Percentiles rank a stretch among this genome's conserved stretches.
Evolutionary conservation across 2,797 vertebrate genomes (phyloP).

Genomic region (Takifugu ocellatus): DNA sequence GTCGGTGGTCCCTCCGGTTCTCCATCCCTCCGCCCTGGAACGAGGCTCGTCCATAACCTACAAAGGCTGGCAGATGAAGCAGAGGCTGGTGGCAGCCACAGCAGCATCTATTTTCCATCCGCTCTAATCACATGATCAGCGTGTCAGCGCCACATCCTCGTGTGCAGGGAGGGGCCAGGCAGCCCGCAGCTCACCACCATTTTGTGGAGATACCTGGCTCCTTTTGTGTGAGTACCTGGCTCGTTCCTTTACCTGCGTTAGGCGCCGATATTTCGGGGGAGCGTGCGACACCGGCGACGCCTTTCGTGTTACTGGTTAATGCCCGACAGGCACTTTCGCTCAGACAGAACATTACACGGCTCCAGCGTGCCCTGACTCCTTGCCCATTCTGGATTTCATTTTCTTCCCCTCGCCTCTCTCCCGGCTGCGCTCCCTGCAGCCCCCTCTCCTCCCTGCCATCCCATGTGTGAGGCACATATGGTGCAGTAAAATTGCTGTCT

Average conservation of each 20-base stretch:
- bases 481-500: constrained; percentile 98
- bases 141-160: constrained; percentile 67
- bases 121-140: constrained; percentile 73
- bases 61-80: constrained; percentile 40
- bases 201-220: constrained; percentile 78
- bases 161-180: constrained; percentile 63
- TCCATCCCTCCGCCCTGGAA: constrained; percentile 11
- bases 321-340: constrained; percentile 17
- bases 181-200: constrained; percentile 72
- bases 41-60: constrained; percentile 8
- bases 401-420: constrained; percentile 74
- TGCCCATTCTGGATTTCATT: constrained; percentile 62
- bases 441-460: constrained; percentile 87
- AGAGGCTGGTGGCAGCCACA: constrained; percentile 53
- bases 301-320: constrained; percentile 9
- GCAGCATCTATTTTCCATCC: constrained; percentile 60
- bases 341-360: constrained; percentile 54
- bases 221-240: constrained; percentile 67
- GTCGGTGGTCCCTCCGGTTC: constrained; percentile 14
- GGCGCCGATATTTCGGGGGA: constrained; percentile 30
- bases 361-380: constrained; percentile 44
- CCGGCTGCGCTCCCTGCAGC: constrained; percentile 90
- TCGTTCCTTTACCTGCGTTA: constrained; percentile 72
- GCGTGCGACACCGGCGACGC: constrained; percentile 18
- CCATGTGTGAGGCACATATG: constrained; percentile 96